phyloP scores from a whole-genome alignment of 2,888 invertebrate species.

The Agrilus mali region DNA sequence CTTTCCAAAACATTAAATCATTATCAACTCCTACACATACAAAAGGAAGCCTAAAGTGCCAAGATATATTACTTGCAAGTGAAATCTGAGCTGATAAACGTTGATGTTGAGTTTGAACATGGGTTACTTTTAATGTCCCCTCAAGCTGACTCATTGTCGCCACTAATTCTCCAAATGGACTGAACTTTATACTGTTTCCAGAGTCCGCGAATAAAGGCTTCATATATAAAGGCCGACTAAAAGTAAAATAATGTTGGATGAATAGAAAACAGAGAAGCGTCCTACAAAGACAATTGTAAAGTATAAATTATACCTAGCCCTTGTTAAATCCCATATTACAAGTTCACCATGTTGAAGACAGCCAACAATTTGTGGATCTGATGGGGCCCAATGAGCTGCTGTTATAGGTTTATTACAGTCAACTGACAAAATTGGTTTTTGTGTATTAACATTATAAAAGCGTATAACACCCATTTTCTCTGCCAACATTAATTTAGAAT shows the following conservation, averaged over 20 bases:
- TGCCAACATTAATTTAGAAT: constrained; percentile 57
- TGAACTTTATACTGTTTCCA: constrained; percentile 47
- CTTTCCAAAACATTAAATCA: constrained; percentile 48
- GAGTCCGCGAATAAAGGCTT: constrained; percentile 50
- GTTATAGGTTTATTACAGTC: constrained; percentile 49
- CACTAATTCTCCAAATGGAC: constrained; percentile 48
- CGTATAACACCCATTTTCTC: constrained; percentile 63
- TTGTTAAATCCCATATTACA: constrained; percentile 53
- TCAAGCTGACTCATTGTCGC: constrained; percentile 56
- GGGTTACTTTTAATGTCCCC: constrained; percentile 50
- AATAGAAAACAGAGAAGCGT: no score
- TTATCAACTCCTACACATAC: constrained; percentile 47
- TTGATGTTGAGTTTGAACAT: constrained; percentile 42
- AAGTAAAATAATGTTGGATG: constrained; percentile 11
- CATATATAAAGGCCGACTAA: constrained; percentile 46
- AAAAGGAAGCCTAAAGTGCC: constrained; percentile 50
- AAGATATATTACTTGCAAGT: constrained; percentile 45
- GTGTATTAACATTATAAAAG: constrained; percentile 57
- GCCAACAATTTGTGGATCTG: constrained; percentile 46
- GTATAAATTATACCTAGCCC: constrained; percentile 40
- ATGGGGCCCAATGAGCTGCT: constrained; percentile 58
- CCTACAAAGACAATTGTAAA: constrained; percentile 7
- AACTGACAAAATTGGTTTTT: constrained; percentile 52
- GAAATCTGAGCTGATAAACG: constrained; percentile 40
- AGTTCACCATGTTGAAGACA: constrained; percentile 55